A percentile compares a stretch with the other conserved stretches of the same genome.
phyloP scores from a whole-genome alignment of 2,797 vertebrate species.

The Myioborus miniatus region DNA sequence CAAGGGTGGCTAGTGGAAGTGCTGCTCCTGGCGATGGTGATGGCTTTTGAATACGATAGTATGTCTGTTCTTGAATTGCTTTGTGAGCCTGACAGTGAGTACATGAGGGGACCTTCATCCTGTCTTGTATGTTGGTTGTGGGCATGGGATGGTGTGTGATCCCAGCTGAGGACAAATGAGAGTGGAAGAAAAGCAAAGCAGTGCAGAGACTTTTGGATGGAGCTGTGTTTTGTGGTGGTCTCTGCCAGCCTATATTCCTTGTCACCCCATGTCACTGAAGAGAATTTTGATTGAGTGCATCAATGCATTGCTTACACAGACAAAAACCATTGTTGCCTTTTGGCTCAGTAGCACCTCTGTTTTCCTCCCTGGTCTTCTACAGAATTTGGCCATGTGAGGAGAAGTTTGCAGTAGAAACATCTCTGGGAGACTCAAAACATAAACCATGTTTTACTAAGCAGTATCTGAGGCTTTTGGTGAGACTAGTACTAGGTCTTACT shows the following conservation, averaged over 20 bases:
- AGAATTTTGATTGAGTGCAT: neutral
- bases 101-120: neutral
- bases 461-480: slow-evolving; percentile 5
- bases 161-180: neutral
- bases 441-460: slow-evolving; percentile 43
- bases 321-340: neutral
- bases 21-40: neutral
- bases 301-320: neutral
- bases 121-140: neutral
- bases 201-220: neutral
- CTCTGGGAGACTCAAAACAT: slow-evolving; percentile 47
- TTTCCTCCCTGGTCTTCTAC: neutral
- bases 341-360: neutral
- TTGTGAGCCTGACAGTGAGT: neutral
- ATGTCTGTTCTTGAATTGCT: neutral
- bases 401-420: slow-evolving; percentile 15
- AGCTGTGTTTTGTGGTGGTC: neutral
- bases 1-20: neutral
- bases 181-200: neutral
- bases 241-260: neutral
- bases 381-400: slow-evolving; percentile 27
- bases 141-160: neutral
- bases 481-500: slow-evolving; percentile 39
- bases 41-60: neutral
- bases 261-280: neutral